phyloP scores from a whole-genome alignment of 1,140 invertebrate species.

The Pygmarrhopalites habei region DNA sequence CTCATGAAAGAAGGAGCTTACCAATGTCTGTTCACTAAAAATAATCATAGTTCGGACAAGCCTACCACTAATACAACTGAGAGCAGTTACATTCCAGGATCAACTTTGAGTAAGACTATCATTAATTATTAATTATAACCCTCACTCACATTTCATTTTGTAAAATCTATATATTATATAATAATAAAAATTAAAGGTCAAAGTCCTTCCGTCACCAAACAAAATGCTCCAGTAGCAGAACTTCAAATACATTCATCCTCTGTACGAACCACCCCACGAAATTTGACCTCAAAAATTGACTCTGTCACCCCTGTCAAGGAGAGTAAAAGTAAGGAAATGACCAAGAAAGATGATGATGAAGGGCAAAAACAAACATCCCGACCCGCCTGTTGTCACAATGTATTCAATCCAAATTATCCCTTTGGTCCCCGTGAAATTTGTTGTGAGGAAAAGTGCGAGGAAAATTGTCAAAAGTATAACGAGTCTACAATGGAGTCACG shows the following conservation, averaged over 20 bases:
- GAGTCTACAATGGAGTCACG: no score
- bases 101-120: no score
- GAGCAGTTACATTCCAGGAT: neutral
- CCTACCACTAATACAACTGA: neutral
- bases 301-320: neutral
- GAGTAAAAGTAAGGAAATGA: neutral
- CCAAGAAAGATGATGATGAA: neutral
- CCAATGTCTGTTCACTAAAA: neutral
- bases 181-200: no score
- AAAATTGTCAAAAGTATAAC: neutral
- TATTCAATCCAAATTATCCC: neutral
- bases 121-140: no score
- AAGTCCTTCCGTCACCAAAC: neutral
- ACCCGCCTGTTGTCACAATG: neutral
- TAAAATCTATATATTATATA: no score
- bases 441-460: neutral
- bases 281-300: no score
- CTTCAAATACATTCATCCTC: neutral
- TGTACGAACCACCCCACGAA: neutral
- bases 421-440: neutral
- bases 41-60: neutral
- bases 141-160: no score
- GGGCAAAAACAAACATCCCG: neutral
- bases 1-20: neutral
- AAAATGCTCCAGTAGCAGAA: neutral